phyloP scores from a whole-genome alignment of 2,888 invertebrate species.

The Syritta pipiens region DNA sequence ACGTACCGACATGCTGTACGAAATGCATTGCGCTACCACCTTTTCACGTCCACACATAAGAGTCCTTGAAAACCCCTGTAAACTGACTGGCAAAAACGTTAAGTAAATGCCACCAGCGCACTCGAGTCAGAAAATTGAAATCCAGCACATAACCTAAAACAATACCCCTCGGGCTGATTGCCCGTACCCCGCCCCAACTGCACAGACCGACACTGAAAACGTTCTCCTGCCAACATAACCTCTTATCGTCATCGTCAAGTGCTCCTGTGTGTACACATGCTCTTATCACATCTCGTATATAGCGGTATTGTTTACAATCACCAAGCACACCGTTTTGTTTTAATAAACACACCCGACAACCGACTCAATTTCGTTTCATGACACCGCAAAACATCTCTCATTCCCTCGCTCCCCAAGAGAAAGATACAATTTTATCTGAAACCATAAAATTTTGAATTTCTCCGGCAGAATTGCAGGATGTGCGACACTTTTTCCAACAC shows the following conservation, averaged over 20 bases:
- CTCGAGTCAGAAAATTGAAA: too few species aligned
- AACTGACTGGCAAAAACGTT: too few species aligned
- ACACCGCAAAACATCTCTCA: slow-evolving; percentile 10
- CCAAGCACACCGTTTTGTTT: slow-evolving; percentile 47
- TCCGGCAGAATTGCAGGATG: slow-evolving; percentile 2
- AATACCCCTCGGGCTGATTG: slow-evolving; percentile 21
- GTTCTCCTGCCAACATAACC: slow-evolving; percentile 24
- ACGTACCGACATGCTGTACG: too few species aligned
- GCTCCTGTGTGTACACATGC: slow-evolving; percentile 40
- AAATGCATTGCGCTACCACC: too few species aligned
- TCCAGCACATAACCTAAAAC: slow-evolving; percentile 20
- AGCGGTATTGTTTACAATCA: slow-evolving; percentile 50
- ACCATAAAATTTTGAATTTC: slow-evolving; percentile 47
- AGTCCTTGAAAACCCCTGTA: too few species aligned
- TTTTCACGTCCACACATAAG: too few species aligned
- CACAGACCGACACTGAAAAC: too few species aligned
- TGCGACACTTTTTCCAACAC: slow-evolving; percentile 10
- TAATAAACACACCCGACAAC: slow-evolving; percentile 46
- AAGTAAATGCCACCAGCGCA: too few species aligned
- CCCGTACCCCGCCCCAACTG: background rate
- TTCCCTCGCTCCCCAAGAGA: background rate
- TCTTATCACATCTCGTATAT: slow-evolving; percentile 21
- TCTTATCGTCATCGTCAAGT: slow-evolving; percentile 47
- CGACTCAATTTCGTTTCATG: slow-evolving; percentile 47
- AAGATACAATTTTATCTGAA: slow-evolving; percentile 36